These are phyloP conservation scores for Aphelocoma californica DNA, from an alignment of 2,797 vertebrate species.

Conservation along the genomic window DNA sequence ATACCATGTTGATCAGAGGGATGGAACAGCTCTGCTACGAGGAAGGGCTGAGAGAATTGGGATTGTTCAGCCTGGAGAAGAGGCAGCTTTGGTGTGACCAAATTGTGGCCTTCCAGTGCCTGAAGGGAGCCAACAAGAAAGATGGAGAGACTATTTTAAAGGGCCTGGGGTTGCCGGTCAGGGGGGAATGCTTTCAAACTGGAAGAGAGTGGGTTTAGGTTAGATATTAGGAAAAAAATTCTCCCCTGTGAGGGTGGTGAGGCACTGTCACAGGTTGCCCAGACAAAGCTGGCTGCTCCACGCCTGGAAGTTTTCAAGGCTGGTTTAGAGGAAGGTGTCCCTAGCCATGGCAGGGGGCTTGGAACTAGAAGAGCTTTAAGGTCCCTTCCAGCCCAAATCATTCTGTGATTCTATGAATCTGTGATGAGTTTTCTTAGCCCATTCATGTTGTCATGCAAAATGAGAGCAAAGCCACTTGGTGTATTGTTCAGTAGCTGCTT, in stretches of 20 bases:
- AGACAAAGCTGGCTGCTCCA: neutral
- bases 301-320: neutral
- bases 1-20: neutral
- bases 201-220: neutral
- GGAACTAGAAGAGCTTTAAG: neutral
- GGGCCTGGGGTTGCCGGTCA: neutral
- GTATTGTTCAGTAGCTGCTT: neutral
- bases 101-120: neutral
- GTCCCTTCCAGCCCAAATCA: neutral
- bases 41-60: neutral
- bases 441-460: neutral
- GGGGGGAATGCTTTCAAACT: neutral
- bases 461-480: neutral
- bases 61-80: neutral
- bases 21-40: neutral
- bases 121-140: neutral
- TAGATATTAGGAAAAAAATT: neutral
- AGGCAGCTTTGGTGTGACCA: neutral
- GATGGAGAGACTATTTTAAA: neutral
- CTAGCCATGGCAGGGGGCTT: rapidly evolving
- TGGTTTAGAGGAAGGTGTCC: neutral
- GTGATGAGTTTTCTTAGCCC: neutral
- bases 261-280: too few species aligned
- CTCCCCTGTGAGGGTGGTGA: neutral
- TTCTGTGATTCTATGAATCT: neutral